Base-by-base conservation (phyloP, 64 coral and sea anemone species). In the Montipora efflorescens region DNA sequence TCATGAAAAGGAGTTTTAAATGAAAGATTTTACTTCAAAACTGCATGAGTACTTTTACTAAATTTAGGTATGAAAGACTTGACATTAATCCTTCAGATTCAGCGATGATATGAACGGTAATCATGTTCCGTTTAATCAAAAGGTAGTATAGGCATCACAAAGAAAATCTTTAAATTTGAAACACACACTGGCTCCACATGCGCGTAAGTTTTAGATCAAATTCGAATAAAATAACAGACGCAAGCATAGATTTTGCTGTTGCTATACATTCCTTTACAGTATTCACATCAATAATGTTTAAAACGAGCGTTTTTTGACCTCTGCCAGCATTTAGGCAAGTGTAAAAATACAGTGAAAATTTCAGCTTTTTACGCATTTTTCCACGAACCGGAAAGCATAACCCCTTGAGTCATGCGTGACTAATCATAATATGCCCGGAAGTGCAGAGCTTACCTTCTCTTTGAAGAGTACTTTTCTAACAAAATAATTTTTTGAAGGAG, bases 121-220 rank as follows among this genome's bases (percentile, higher is more conserved):
- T 74, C 28, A 86, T 86, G 25, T 86, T 68, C 45, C 61, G 82
- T 71, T 86, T 86, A 86, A 86, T 86, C 59, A 48, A 67, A 86
- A 86, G 68, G 82, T 86, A 47, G 61, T 66, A 86, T 86, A 67
- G 82, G 58, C 61, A 86, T 84, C 57, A 59, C 55, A 67, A 86
- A 86, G 58, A 86, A 86, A 86, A 86, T 86, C 46, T 47, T 82
- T 86, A 61, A 86, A 86, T 86, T 68, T 86, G 44, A 86, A 68
- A 86, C 68, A 66, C 82, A 86, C 62, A 61, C 82, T 67, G 36
- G 66, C 13, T 20, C 36, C 36, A 36, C 36, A 36, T 36, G 36
- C 36, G 48, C 0, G 59, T 58, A 82, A 55, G 50, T 58, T 55
- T 58, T 53, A 53, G 58, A 53, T 53, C 28, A 28, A 28, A 28